Evolutionary conservation across 2,797 vertebrate genomes (phyloP), one percentile per base, ranked within the genome.

Genomic region (Botia almorhae): DNA sequence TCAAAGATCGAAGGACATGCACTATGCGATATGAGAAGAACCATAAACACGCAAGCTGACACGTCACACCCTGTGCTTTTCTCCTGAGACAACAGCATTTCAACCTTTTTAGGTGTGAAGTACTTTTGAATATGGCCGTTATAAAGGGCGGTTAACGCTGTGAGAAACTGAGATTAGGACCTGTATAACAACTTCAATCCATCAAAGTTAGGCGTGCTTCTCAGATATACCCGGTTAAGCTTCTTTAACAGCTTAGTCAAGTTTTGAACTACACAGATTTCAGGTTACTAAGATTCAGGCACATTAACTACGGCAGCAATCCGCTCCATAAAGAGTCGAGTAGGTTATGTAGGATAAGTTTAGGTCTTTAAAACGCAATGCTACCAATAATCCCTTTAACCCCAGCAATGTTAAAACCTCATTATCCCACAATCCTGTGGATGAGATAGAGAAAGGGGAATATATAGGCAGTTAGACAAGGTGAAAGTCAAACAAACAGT

Each of bases 251-350:
- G 83, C 29, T 29, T 4, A 29, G 29, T 82, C 85, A 68, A 82
- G 85, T 88, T 88, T 78, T 83, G 58, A 78, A 58, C 29, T 21
- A 46, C 79, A 11, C 72, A 80, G 85, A 87, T 84, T 86, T 81
- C 73, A 81, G 74, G 92, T 95, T 93, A 92, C 91, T 94, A 29
- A 29, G 29, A 82, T 71, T 70, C 63, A 79, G 70, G 81, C 74
- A 36, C 23, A 69, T 69, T 33, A 26, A 4, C n/a, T n/a, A n/a
- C n/a, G n/a, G n/a, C n/a, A n/a, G n/a, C n/a, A n/a, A n/a, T n/a
- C n/a, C n/a, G n/a, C n/a, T n/a, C n/a, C n/a, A n/a, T n/a, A n/a
- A n/a, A n/a, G n/a, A n/a, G 29, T 63, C 6, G 14, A 21, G 5
- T 17, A 50, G 17, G 67, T 69, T 61, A 21, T 39, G 23, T n/a